Evolutionary conservation across 2,113 vertebrate species (phyloP).

Genomic region (Blennius ocellaris): DNA sequence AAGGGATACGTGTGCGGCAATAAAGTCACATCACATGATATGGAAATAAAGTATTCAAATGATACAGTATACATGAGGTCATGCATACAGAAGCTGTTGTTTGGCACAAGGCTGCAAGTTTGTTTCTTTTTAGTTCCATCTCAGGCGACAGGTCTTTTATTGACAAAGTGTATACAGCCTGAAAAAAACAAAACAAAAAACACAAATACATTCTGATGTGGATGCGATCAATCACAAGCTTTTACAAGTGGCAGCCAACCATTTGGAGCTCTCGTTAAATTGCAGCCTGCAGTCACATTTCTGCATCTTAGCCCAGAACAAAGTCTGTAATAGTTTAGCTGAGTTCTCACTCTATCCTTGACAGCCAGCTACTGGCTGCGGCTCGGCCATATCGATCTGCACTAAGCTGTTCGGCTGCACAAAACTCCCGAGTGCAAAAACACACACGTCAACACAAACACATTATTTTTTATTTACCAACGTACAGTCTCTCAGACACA

Average conservation of each 20-base stretch:
- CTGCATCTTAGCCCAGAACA: constrained; percentile 30
- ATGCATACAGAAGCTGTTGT: not conserved
- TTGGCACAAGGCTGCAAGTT: constrained; percentile 1
- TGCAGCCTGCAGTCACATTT: constrained; percentile 30
- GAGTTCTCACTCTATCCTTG: constrained; percentile 48
- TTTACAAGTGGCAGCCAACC: constrained; percentile 18
- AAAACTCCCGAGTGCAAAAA: constrained; percentile 3
- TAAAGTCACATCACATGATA: not conserved
- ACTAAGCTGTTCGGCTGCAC: constrained; percentile 43
- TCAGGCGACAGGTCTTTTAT: not conserved
- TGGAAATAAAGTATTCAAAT: not conserved
- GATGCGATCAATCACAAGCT: constrained; percentile 18
- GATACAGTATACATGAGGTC: not conserved
- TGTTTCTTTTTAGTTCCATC: constrained; percentile 13
- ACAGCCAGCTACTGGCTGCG: constrained; percentile 48
- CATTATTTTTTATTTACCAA: no score
- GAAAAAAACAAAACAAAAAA: not conserved
- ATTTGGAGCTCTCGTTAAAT: constrained; percentile 20
- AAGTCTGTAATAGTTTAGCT: constrained; percentile 44
- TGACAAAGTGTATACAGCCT: not conserved
- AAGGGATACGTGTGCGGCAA: not conserved
- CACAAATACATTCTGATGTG: constrained; percentile 5
- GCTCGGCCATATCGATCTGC: constrained; percentile 55
- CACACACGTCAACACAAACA: not conserved
- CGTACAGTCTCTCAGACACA: not conserved